phyloP scores from a whole-genome alignment of 2,113 vertebrate species.

The Zapus hudsonius region DNA sequence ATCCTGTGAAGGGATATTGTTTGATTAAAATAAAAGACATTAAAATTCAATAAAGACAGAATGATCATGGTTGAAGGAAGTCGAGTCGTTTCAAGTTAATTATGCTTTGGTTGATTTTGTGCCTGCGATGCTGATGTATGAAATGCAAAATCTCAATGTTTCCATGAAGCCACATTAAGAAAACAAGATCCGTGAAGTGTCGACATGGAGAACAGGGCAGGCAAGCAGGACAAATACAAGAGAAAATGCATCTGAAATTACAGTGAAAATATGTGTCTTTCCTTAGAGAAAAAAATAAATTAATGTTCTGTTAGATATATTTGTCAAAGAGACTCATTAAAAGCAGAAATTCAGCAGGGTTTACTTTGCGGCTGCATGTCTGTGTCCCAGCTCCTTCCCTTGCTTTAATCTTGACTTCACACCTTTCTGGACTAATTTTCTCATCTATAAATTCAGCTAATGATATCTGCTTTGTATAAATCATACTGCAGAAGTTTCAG shows the following conservation, averaged over 20 bases:
- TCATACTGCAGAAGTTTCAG: background rate
- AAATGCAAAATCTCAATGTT: constrained; percentile 57
- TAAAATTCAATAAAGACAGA: constrained; percentile 75
- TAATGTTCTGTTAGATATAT: background rate
- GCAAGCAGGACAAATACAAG: background rate
- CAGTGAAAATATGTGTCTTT: background rate
- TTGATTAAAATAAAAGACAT: constrained; percentile 77
- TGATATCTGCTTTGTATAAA: background rate
- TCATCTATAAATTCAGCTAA: background rate
- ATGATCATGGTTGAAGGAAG: constrained; percentile 32
- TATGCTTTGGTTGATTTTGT: constrained; percentile 63
- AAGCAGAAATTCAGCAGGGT: background rate
- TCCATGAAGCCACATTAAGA: constrained; percentile 7
- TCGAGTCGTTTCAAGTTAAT: constrained; percentile 68
- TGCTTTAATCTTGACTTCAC: background rate
- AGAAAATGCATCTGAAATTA: background rate
- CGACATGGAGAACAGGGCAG: background rate
- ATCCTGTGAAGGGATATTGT: constrained; percentile 72
- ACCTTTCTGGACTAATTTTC: background rate
- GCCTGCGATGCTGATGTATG: constrained; percentile 18
- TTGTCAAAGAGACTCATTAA: background rate
- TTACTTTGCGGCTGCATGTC: background rate
- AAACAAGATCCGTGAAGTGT: background rate
- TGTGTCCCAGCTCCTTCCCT: background rate
- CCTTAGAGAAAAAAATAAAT: background rate